These are phyloP conservation scores for Neocrepidodera transversa DNA, from an alignment of 2,888 invertebrate genomes.

Conservation along the genomic window DNA sequence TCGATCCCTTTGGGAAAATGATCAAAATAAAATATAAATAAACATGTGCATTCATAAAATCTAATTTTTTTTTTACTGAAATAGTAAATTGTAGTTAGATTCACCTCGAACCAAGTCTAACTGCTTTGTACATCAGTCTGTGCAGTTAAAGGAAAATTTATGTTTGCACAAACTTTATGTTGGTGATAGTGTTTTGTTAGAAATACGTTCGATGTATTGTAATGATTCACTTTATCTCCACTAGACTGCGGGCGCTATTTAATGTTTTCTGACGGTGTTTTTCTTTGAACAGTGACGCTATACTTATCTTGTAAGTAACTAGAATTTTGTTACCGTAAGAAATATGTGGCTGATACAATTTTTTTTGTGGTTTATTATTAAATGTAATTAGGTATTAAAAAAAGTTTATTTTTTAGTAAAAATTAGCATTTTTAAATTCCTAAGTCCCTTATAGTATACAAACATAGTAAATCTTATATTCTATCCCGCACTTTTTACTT, in stretches of 20 bases:
- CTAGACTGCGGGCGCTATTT: slow-evolving; percentile 8
- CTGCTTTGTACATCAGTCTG: slow-evolving; percentile 23
- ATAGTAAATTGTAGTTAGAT: too few species aligned
- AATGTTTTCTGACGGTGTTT: neutral
- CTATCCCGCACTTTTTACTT: neutral
- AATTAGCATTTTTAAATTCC: too few species aligned
- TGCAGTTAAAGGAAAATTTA: slow-evolving; percentile 24
- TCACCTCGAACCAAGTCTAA: slow-evolving; percentile 15
- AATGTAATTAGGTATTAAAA: too few species aligned
- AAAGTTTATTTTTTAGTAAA: too few species aligned
- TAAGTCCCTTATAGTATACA: too few species aligned
- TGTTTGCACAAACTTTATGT: slow-evolving; percentile 21
- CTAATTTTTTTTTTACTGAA: too few species aligned
- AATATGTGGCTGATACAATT: too few species aligned
- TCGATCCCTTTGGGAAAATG: slow-evolving; percentile 20
- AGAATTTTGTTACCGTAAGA: neutral
- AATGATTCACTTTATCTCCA: slow-evolving; percentile 22
- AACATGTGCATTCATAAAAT: too few species aligned
- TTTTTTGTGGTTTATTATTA: too few species aligned
- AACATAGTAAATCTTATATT: neutral
- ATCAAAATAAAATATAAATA: too few species aligned
- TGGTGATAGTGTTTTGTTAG: slow-evolving; percentile 18
- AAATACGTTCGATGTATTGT: slow-evolving; percentile 11
- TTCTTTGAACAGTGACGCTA: neutral
- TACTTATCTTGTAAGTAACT: neutral